These are phyloP conservation scores for Dendroctonus valens DNA, from an alignment of 1,140 invertebrate species.

Conservation along the genomic window DNA sequence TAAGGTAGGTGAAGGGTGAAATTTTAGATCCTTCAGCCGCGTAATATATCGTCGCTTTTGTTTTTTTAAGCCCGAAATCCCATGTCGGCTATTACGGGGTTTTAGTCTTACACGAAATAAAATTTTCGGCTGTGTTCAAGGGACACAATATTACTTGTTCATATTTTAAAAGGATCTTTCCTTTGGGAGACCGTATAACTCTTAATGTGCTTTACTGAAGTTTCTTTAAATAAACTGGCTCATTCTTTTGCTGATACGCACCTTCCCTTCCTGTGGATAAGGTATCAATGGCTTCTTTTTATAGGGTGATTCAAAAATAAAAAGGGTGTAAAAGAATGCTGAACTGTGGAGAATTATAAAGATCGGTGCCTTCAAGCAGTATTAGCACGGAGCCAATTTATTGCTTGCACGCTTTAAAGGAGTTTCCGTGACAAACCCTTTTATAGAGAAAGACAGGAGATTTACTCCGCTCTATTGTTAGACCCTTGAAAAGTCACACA, in stretches of 20 bases:
- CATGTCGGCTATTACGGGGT: constrained; percentile 17
- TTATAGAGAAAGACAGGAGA: not conserved
- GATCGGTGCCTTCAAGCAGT: constrained; percentile 20
- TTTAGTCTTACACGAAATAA: constrained; percentile 27
- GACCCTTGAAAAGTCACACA: not conserved
- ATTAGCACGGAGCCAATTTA: constrained; percentile 20
- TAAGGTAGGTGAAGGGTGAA: constrained; percentile 9
- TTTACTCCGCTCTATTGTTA: not conserved
- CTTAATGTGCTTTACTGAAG: constrained; percentile 26
- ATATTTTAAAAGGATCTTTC: constrained; percentile 31
- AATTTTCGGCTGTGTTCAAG: constrained; percentile 22
- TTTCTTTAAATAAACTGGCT: constrained; percentile 17
- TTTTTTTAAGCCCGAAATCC: constrained; percentile 15
- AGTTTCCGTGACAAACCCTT: constrained; percentile 4
- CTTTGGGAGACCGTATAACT: constrained; percentile 19
- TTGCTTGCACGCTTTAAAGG: constrained; percentile 6
- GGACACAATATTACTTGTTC: constrained; percentile 26
- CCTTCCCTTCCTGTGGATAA: constrained; percentile 24
- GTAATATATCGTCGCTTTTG: constrained; percentile 24
- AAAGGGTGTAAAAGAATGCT: constrained; percentile 25
- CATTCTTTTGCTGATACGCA: constrained; percentile 25
- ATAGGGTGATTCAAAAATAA: constrained; percentile 28
- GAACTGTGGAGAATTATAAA: constrained; percentile 25
- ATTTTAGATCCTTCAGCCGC: constrained; percentile 21
- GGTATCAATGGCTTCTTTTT: constrained; percentile 29